These are phyloP conservation scores for Aphaenogaster rudis DNA, from an alignment of 1,140 invertebrate species.

Conservation along the genomic window DNA sequence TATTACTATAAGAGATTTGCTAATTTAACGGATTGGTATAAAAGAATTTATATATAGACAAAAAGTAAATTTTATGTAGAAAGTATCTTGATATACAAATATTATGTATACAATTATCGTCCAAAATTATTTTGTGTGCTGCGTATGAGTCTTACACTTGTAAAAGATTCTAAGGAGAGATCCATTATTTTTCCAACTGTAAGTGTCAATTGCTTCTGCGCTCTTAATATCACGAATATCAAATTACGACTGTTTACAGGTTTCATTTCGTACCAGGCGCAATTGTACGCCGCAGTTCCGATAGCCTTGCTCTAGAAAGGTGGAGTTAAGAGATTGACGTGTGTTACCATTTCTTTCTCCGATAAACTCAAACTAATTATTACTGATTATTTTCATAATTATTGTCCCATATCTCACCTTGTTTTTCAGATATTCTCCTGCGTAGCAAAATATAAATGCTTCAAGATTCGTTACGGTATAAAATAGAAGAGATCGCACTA, in stretches of 20 bases:
- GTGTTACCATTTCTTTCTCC: neutral
- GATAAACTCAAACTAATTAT: neutral
- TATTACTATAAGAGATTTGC: neutral
- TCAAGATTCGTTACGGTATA: slow-evolving; percentile 62
- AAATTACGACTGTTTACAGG: slow-evolving; percentile 55
- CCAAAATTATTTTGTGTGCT: slow-evolving; percentile 15
- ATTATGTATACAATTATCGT: slow-evolving; percentile 15
- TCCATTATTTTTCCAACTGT: slow-evolving; percentile 70
- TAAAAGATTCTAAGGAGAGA: slow-evolving; percentile 68
- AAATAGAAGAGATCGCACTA: slow-evolving; percentile 54
- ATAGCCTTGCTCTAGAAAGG: slow-evolving; percentile 60
- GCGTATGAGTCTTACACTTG: slow-evolving; percentile 58
- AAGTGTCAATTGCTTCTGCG: slow-evolving; percentile 63
- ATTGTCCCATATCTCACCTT: slow-evolving; percentile 28
- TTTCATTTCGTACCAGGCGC: slow-evolving; percentile 65
- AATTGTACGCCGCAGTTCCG: slow-evolving; percentile 46
- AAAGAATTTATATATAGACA: neutral
- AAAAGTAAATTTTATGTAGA: neutral
- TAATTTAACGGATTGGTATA: neutral
- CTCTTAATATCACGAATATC: slow-evolving; percentile 61
- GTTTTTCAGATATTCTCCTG: slow-evolving; percentile 67
- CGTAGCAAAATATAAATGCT: slow-evolving; percentile 69
- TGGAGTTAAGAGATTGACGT: neutral
- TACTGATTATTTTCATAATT: neutral
- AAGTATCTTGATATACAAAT: neutral